Evolutionary conservation across 2,113 vertebrate species (phyloP), one percentile per base, ranked within the genome.

Genomic region (Pavo muticus): DNA sequence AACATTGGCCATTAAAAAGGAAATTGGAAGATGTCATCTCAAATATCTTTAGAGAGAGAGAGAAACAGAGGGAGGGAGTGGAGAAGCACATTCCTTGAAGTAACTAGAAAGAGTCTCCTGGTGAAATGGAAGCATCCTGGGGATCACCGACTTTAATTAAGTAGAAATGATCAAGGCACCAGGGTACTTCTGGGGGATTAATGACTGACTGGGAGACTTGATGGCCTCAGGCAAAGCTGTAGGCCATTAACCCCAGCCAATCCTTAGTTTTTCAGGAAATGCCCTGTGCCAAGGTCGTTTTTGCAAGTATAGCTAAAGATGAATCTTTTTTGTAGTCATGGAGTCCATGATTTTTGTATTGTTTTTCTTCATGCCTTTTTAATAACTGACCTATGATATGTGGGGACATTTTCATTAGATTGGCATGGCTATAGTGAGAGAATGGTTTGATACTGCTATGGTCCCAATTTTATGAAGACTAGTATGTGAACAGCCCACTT

Each of bases 1-100:
- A 97, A 96, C 89, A 94, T 59, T 85, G 91, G 65, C 88, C 90
- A 96, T 94, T 97, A 97, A 89, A 97, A 97, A 97, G 89, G 88
- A 97, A 97, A 97, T 95, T 92, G 72, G 77, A 94, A 95, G 72
- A 44, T 95, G 74, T 96, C 79, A 84, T 95, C 63, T 92, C 76
- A 94, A 96, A 90, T 97, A 96, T 92, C 93, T 97, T 95, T 63
- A 96, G 76, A 93, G 89, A 94, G 45, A 76, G 52, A 93, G 70
- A 39, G 60, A 91, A 82, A 88, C 2, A 19, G 75, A 84, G 95
- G 69, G 76, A 89, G 40, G 67, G 57, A 94, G 87, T 77, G 70
- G 88, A 90, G 93, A 95, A 45, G 77, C 68, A 72, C 87, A 91
- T 95, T 97, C 87, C 94, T 95, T 94, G 94, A 97, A 94, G 83